phyloP scores from a whole-genome alignment of 2,113 vertebrate species.

The Apodemus speciosus region DNA sequence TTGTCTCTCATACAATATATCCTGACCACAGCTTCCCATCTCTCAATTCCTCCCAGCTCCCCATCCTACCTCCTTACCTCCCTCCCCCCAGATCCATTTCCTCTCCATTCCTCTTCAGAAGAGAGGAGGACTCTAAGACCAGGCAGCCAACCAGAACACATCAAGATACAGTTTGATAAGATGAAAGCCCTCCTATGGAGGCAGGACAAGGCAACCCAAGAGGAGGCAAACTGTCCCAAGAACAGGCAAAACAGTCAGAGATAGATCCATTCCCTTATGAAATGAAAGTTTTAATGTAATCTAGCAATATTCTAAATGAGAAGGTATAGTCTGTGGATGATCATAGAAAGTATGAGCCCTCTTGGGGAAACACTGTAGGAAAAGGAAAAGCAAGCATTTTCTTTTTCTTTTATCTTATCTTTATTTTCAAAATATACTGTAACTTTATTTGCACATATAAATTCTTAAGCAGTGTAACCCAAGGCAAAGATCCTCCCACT shows the following conservation, averaged over 20 bases:
- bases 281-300: conserved; percentile 35
- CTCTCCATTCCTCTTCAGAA: neutral
- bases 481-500: too few relatives aligned
- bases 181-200: neutral
- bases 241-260: neutral
- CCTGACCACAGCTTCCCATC: neutral
- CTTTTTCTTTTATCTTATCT: too few relatives aligned
- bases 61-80: neutral
- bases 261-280: neutral
- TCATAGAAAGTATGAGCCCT: conserved; percentile 12
- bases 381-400: conserved; percentile 9
- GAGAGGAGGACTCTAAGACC: neutral
- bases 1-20: neutral
- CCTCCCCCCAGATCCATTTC: neutral
- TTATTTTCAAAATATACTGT: too few relatives aligned
- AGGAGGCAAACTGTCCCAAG: neutral
- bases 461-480: too few relatives aligned
- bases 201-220: neutral
- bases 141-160: neutral
- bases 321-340: conserved; percentile 44
- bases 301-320: conserved; percentile 37
- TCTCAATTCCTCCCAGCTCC: neutral
- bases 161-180: neutral
- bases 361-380: neutral
- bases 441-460: too few relatives aligned